These are phyloP conservation scores for Cerceris rybyensis DNA, from an alignment of 2,888 invertebrate species.

Conservation along the genomic window DNA sequence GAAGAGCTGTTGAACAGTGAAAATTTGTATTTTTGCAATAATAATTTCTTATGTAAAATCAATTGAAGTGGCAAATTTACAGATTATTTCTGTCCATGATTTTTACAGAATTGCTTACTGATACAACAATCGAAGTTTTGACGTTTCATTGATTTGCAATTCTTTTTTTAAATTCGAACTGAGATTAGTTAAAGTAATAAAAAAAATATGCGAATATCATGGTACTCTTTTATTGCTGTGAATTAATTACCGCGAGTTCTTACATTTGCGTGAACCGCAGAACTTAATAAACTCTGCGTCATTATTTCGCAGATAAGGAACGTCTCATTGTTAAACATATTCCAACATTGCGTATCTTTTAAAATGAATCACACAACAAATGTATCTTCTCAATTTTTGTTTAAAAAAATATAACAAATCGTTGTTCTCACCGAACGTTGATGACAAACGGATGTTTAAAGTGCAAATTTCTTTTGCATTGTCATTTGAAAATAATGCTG, in stretches of 20 bases:
- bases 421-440: too few species aligned
- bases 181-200: background rate
- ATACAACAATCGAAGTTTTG: too few species aligned
- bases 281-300: background rate
- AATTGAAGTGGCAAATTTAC: too few species aligned
- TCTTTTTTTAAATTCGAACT: background rate
- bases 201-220: background rate
- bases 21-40: too few species aligned
- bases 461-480: too few species aligned
- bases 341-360: background rate
- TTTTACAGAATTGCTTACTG: too few species aligned
- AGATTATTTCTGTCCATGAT: too few species aligned
- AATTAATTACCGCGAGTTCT: background rate
- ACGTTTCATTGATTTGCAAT: background rate
- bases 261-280: background rate
- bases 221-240: background rate
- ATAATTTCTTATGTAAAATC: too few species aligned
- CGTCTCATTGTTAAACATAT: conserved; percentile 9
- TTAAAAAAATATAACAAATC: background rate
- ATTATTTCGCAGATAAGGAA: background rate
- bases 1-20: too few species aligned
- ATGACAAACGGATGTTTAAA: too few species aligned
- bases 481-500: too few species aligned
- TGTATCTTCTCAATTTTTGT: background rate
- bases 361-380: background rate